A percentile compares a stretch with the other conserved stretches of the same genome.
Evolutionary conservation across 2,888 invertebrate species (phyloP).

Genomic region (Acleris literana): DNA sequence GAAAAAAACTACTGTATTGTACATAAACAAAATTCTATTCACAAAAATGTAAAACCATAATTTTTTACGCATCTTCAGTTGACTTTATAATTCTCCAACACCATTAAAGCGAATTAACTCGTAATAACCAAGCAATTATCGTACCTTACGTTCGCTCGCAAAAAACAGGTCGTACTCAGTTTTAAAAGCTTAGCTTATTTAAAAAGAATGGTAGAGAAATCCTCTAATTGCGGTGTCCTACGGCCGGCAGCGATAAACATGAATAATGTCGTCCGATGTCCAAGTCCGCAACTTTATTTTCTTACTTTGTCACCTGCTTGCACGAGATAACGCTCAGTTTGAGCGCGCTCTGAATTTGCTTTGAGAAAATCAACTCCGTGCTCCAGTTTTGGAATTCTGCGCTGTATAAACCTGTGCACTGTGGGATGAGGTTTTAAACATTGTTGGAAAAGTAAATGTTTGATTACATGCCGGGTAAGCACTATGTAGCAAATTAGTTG

Average conservation of each 20-base stretch:
- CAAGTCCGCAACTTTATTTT: constrained; percentile 73
- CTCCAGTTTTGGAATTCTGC: constrained; percentile 33
- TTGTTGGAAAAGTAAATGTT: neutral
- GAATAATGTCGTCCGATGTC: constrained; percentile 77
- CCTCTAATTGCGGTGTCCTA: constrained; percentile 76
- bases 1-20: neutral
- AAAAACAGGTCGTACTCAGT: constrained; percentile 41
- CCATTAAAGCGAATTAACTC: constrained; percentile 21
- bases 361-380: constrained; percentile 40
- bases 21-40: neutral
- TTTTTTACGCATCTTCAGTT: neutral
- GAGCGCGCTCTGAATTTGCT: constrained; percentile 35
- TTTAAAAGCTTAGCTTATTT: constrained; percentile 55
- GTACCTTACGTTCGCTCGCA: constrained; percentile 18
- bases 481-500: too few relatives aligned
- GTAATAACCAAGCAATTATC: constrained; percentile 38
- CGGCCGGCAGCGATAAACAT: constrained; percentile 72
- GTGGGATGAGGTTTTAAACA: neutral
- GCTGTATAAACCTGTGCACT: constrained; percentile 8
- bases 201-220: constrained; percentile 58
- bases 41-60: neutral
- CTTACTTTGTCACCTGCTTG: constrained; percentile 75
- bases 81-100: neutral
- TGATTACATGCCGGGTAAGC: neutral
- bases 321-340: constrained; percentile 59